Conservation (phyloP, 2,113 vertebrate species). For the Smithornis capensis region DNA sequence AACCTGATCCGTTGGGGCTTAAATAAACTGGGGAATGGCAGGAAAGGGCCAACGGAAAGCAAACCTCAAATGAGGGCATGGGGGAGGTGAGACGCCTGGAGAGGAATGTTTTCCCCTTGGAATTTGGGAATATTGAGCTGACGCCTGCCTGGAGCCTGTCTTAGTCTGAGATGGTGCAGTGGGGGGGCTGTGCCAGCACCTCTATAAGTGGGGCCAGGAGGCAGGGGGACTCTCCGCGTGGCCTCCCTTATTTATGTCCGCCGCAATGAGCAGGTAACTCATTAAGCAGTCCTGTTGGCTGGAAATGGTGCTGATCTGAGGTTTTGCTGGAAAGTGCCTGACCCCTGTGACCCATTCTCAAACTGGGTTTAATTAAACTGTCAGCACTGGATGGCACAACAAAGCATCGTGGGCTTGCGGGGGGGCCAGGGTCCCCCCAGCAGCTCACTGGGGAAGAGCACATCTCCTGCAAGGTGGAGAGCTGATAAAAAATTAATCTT, state of each 20-base stretch:
- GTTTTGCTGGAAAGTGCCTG: constrained; percentile 43
- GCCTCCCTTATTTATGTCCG: background rate
- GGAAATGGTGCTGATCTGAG: constrained; percentile 65
- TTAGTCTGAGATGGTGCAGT: background rate
- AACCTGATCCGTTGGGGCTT: background rate
- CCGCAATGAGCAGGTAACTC: background rate
- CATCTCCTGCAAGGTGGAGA: background rate
- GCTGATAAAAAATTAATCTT: constrained; percentile 61
- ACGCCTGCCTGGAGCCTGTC: background rate
- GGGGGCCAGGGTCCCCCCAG: background rate
- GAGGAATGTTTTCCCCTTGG: background rate
- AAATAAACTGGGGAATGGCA: constrained; percentile 26
- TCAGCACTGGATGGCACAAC: constrained; percentile 63
- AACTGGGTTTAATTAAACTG: constrained; percentile 74
- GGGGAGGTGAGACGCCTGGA: background rate
- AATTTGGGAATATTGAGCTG: background rate
- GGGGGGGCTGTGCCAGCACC: background rate
- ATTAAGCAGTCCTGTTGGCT: constrained; percentile 54
- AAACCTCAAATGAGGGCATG: background rate
- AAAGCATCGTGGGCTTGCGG: background rate
- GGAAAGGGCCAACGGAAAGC: constrained; percentile 1
- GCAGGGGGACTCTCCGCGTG: background rate
- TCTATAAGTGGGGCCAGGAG: background rate
- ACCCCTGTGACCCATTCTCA: constrained; percentile 60
- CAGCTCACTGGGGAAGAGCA: constrained; percentile 5